Evolutionary conservation across 2,888 invertebrate species (phyloP).

Genomic region (Drosophila barbarae): DNA sequence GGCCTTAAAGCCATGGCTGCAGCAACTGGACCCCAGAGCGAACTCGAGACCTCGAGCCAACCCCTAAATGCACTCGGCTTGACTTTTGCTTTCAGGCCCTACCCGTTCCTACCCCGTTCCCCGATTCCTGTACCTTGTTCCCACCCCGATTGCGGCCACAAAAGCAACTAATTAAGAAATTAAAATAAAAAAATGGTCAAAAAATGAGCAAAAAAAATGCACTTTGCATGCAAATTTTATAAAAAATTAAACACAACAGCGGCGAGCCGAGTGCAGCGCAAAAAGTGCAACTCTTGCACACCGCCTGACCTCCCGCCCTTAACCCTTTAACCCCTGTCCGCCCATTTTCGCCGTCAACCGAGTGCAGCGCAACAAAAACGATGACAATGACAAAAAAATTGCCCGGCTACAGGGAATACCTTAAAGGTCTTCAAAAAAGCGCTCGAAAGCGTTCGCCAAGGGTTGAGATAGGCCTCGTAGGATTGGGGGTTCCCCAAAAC

Average conservation of each 20-base stretch:
- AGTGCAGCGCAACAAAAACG: constrained; percentile 54
- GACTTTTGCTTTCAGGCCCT: constrained; percentile 45
- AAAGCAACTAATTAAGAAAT: constrained; percentile 73
- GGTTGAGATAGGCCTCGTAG: constrained; percentile 20
- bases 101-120: not conserved
- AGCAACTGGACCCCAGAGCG: constrained; percentile 6
- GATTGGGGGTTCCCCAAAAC: constrained; percentile 42
- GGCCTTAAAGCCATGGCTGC: constrained; percentile 20
- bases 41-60: constrained; percentile 13
- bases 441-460: constrained; percentile 1
- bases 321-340: constrained; percentile 18
- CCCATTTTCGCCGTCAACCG: constrained; percentile 19
- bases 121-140: not conserved
- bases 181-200: constrained; percentile 54
- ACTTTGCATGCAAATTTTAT: constrained; percentile 74
- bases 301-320: constrained; percentile 35
- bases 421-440: constrained; percentile 47
- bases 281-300: constrained; percentile 72
- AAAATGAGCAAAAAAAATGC: constrained; percentile 51
- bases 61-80: constrained; percentile 42
- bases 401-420: constrained; percentile 57
- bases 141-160: constrained; percentile 46
- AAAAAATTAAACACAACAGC: constrained; percentile 71
- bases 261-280: constrained; percentile 50
- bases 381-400: constrained; percentile 67